Percentiles rank a stretch among this genome's conserved stretches.
These are phyloP conservation scores for Lepidostoma basale DNA, from an alignment of 1,140 invertebrate species.

Conservation along the genomic window DNA sequence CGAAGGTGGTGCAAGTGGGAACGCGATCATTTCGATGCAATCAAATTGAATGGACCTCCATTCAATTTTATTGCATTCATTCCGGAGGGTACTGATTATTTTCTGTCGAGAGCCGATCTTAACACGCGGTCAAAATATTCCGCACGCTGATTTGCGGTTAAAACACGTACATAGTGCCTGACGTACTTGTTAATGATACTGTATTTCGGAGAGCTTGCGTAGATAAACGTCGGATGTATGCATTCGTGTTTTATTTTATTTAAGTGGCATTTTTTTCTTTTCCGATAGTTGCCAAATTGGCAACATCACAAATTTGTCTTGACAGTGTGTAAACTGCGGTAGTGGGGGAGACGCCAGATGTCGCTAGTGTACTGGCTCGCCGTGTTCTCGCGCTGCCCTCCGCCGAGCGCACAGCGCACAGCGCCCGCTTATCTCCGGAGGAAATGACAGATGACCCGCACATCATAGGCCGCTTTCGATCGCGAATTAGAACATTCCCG, in stretches of 20 bases:
- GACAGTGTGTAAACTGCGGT: constrained; percentile 30
- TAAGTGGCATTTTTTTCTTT: constrained; percentile 31
- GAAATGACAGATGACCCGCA: not conserved
- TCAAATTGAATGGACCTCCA: no score
- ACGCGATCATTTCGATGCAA: not conserved
- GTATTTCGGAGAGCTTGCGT: constrained; percentile 23
- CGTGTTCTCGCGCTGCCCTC: no score
- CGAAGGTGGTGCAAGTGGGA: not conserved
- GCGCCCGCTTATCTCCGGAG: no score
- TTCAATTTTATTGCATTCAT: not conserved
- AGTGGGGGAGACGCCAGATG: constrained; percentile 21
- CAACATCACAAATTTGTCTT: constrained; percentile 32
- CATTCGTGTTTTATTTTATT: constrained; percentile 35
- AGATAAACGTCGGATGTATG: constrained; percentile 27
- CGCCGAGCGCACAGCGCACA: no score
- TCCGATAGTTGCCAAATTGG: constrained; percentile 33
- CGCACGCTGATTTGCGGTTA: not conserved
- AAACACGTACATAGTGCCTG: not conserved
- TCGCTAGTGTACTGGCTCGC: constrained; percentile 8
- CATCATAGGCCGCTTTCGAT: not conserved
- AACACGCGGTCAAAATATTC: not conserved
- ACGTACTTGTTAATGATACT: constrained; percentile 18
- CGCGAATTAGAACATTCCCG: not conserved
- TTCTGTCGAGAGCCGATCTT: not conserved
- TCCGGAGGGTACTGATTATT: not conserved